Base-by-base conservation (phyloP, 2,888 invertebrate genomes). In the Melangyna quadrimaculata region DNA sequence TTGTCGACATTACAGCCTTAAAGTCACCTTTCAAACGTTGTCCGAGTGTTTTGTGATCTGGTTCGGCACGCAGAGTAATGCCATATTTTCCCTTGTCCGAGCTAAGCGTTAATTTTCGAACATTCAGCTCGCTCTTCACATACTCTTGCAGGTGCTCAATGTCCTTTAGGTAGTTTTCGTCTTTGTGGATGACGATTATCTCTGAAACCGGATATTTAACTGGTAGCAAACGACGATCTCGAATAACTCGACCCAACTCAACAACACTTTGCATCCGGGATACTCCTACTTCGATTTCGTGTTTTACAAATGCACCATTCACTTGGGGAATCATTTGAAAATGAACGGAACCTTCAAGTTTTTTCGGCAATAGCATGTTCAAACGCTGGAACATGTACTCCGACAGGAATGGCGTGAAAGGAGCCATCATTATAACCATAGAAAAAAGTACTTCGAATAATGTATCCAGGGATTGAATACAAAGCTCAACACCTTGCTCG, bases 201-300 rank as follows among this genome's bases (percentile, higher is more conserved):
- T 99, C 98, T 19, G 97, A 97, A 83, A 99, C 93, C 0, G 99
- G 99, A 93, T 99, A 99, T 93, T 99, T 99, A 3, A 98, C 94
- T 0, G 99, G 98, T 84, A 99, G 94, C 3, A 98, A 98, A 91
- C 97, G 97, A 57, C 98, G 94, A 91, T 99, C 99, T 81, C 99
- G 94, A 81, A 99, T 94, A 9, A 98, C 95, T 87, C 99, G 94
- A 0, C 98, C 99, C 35, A 99, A 93, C 91, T 99, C 99, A 87
- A 99, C 97, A 2, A 99, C 97, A 45, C 95, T 95, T 93, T 99
- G 99, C 98, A 99, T 98, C 88, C 96, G 94, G 35, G 95, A 94
- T 0, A 99, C 98, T 17, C 98, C 96, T 84, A 95, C 93, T 93
- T 99, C 99, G 82, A 99, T 98, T 70, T 95, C 93, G 79, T 94